Evolutionary conservation across 2,888 invertebrate genomes (phyloP).

Genomic region (Lepidonotus clava): DNA sequence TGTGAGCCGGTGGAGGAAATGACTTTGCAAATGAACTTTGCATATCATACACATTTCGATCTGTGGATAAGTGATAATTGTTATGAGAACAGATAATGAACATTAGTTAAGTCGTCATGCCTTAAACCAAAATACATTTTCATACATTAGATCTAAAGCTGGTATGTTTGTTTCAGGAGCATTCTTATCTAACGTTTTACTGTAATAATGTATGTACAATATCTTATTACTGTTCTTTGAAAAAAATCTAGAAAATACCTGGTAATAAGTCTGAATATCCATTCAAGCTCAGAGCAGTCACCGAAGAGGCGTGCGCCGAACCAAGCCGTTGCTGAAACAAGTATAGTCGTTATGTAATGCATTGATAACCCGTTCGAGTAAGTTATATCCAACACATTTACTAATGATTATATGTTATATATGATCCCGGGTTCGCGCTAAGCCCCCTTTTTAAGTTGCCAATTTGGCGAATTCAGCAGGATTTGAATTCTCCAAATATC

Average conservation of each 20-base stretch:
- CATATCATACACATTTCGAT: neutral
- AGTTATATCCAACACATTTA: neutral
- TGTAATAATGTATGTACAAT: neutral
- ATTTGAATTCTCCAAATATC: no score
- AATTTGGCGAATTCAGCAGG: no score
- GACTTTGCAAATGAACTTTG: neutral
- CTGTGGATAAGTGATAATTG: neutral
- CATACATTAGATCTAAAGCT: neutral
- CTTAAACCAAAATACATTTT: neutral
- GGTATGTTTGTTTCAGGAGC: neutral
- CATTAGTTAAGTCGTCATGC: neutral
- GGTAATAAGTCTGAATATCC: conserved; percentile 3
- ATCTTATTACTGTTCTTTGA: neutral
- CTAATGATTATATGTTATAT: no score
- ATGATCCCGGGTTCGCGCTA: no score
- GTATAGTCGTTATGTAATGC: neutral
- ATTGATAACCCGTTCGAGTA: neutral
- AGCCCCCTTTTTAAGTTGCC: no score
- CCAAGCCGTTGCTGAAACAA: conserved; percentile 52
- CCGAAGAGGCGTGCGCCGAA: conserved; percentile 17
- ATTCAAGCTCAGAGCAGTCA: neutral
- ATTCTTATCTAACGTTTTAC: neutral
- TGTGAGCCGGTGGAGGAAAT: neutral
- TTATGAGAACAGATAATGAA: neutral
- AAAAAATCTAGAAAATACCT: neutral